Evolutionary conservation across 2,113 vertebrate species (phyloP), one percentile per base, ranked within the genome.

Genomic region (Eulemur rufifrons): DNA sequence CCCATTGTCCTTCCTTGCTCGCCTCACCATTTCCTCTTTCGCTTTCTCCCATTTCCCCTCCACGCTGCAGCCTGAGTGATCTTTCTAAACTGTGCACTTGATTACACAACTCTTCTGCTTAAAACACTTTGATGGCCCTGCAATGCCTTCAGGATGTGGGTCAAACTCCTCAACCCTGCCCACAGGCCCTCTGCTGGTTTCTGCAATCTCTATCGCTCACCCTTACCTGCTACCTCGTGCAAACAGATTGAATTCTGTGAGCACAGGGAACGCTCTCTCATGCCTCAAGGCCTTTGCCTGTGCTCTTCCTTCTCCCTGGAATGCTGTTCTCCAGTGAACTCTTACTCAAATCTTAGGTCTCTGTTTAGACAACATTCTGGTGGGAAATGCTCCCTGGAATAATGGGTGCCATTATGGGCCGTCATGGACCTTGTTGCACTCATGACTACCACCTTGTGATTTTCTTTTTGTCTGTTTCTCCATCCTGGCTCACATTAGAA

Each of bases 401-500:
- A 76, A 42, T 1, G 7, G 29, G 17, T 34, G 82, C 64, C 17
- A 25, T 78, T 90, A 45, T 14, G 14, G 39, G 63, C 20, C 47
- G 39, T 52, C 21, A 9, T 12, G 34, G 77, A 59, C 50, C 21
- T 89, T 15, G 32, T 45, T 11, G 20, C 18, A 25, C 29, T 76
- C 21, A 66, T 5, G 39, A 37, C 45, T 50, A 91, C 61, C 32
- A 73, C 9, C 56, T 47, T 54, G 9, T 54, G 39, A 45, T 95
- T 81, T 95, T 83, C 54, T 63, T 56, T 85, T 90, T 80, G 52
- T 74, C 42, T 52, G 47, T 69, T 34, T 86, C 45, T 95, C 54
- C 29, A 66, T 32, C 61, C 25, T 74, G 76, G 29, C 45, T 88
- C 29, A 39, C 5, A 17, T 56, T 59, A 66, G 39, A 63, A 71